Percentiles rank a stretch among this genome's conserved stretches.
phyloP scores from a whole-genome alignment of 2,113 vertebrate genomes.

The Seriola rivoliana region DNA sequence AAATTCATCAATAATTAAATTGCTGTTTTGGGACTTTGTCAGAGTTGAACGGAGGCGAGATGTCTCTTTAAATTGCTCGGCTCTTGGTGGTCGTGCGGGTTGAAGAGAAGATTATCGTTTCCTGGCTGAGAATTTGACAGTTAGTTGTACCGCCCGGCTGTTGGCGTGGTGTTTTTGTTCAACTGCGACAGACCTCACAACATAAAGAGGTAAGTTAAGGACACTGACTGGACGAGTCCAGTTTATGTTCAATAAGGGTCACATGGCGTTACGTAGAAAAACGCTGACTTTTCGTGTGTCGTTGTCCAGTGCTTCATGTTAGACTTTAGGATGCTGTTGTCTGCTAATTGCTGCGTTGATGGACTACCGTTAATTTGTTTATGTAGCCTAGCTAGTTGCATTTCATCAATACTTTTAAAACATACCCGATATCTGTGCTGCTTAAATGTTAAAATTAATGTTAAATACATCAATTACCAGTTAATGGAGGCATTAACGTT shows the following conservation, averaged over 20 bases:
- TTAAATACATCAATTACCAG: not conserved
- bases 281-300: not conserved
- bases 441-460: not conserved
- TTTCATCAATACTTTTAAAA: not conserved
- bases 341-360: conserved; percentile 1
- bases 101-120: conserved; percentile 17
- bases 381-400: not conserved
- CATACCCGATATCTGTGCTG: not conserved
- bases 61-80: conserved; percentile 1
- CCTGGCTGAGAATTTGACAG: conserved; percentile 8
- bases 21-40: not conserved
- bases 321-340: conserved; percentile 18
- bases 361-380: not conserved
- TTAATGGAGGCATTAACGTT: not conserved
- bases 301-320: too few species aligned
- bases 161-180: conserved; percentile 13
- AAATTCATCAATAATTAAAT: not conserved
- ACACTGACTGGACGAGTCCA: not conserved
- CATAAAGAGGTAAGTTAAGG: conserved; percentile 39
- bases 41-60: not conserved
- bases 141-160: conserved; percentile 1
- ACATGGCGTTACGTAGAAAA: not conserved
- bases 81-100: not conserved
- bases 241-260: accelerated
- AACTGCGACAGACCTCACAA: conserved; percentile 19